phyloP scores from a whole-genome alignment of 2,113 vertebrate genomes.

The Mohoua ochrocephala region DNA sequence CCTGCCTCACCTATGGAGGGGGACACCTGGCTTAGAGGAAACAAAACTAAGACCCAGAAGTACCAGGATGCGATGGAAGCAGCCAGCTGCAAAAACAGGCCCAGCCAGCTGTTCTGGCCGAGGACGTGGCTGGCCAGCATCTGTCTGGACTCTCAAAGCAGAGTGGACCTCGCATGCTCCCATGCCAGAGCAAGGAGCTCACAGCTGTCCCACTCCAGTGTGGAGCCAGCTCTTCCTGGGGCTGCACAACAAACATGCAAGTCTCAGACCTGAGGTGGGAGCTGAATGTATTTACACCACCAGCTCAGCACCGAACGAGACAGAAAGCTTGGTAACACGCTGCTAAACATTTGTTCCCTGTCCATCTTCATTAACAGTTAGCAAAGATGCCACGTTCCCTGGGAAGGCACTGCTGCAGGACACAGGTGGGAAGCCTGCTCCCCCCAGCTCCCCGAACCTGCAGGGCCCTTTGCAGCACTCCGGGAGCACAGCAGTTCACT shows the following conservation, averaged over 20 bases:
- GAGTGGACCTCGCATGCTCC: background rate
- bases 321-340: background rate
- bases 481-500: background rate
- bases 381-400: background rate
- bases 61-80: background rate
- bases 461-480: background rate
- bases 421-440: background rate
- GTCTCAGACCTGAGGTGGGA: background rate
- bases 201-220: background rate
- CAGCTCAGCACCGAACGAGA: background rate
- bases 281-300: background rate
- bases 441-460: background rate
- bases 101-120: background rate
- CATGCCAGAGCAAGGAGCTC: background rate
- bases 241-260: background rate
- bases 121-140: background rate
- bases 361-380: rapidly evolving
- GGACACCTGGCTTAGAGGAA: background rate
- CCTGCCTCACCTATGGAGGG: background rate
- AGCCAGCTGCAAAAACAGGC: background rate
- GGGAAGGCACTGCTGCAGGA: background rate
- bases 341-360: background rate
- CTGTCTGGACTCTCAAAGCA: background rate
- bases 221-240: background rate
- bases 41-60: background rate